Conservation (phyloP, 2,888 invertebrate species). For the Schizotus pectinicornis region DNA sequence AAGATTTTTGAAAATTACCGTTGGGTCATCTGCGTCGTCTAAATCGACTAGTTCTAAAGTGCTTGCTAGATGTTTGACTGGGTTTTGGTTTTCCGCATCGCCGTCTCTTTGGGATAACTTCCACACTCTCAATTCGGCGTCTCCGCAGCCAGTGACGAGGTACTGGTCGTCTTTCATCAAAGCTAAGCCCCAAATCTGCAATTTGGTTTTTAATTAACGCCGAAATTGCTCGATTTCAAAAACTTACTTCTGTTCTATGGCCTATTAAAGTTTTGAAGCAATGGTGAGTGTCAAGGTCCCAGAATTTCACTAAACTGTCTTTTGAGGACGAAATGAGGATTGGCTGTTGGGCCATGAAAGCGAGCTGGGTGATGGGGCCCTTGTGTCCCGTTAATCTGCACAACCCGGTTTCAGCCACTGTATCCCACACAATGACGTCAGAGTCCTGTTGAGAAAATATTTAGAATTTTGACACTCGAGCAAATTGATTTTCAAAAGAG, state of each 20-base stretch:
- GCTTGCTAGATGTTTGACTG: constrained; percentile 60
- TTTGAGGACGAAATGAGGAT: constrained; percentile 84
- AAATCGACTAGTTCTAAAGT: constrained; percentile 62
- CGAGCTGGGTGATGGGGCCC: constrained; percentile 82
- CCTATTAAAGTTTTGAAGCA: constrained; percentile 95
- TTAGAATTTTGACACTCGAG: too few species aligned
- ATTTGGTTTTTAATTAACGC: constrained; percentile 21
- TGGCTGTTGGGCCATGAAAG: constrained; percentile 73
- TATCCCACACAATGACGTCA: constrained; percentile 93
- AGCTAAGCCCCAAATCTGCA: constrained; percentile 83
- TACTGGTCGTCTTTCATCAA: constrained; percentile 79
- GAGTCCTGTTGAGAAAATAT: constrained; percentile 72
- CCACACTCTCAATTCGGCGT: constrained; percentile 86
- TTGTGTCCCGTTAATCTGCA: constrained; percentile 92
- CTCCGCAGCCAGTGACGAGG: constrained; percentile 87
- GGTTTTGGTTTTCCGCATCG: constrained; percentile 56
- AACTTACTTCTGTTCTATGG: constrained; percentile 79
- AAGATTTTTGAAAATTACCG: constrained; percentile 55
- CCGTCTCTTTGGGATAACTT: constrained; percentile 67
- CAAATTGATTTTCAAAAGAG: too few species aligned
- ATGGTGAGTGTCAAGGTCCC: constrained; percentile 94
- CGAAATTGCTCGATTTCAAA: background rate
- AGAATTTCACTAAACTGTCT: constrained; percentile 95
- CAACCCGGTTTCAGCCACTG: constrained; percentile 88
- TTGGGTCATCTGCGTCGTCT: constrained; percentile 62